These are phyloP conservation scores for Phasianus colchicus DNA, from an alignment of 2,113 vertebrate species.

Conservation along the genomic window DNA sequence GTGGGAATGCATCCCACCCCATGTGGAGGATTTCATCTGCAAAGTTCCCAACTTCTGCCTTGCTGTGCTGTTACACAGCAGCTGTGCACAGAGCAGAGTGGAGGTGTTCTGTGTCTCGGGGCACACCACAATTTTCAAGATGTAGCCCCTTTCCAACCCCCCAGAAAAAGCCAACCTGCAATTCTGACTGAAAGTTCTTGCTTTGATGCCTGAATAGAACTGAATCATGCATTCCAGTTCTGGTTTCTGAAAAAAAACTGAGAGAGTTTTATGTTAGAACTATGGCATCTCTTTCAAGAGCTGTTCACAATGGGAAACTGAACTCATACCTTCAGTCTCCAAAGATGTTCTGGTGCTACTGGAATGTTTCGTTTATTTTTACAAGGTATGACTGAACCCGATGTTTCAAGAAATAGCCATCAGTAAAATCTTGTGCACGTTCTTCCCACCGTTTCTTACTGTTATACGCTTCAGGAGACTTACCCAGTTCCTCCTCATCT, in stretches of 20 bases:
- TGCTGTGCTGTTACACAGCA: not conserved
- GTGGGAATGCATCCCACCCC: not conserved
- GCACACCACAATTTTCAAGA: not conserved
- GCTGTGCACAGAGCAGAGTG: fast-evolving
- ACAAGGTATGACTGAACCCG: not conserved
- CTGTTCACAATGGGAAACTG: not conserved
- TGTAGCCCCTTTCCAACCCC: not conserved
- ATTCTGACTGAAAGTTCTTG: no score
- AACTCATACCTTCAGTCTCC: not conserved
- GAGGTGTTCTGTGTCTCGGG: not conserved
- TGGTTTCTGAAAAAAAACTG: not conserved
- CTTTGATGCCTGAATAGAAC: not conserved
- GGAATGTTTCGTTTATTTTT: not conserved
- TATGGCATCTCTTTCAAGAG: not conserved
- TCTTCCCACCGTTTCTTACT: not conserved
- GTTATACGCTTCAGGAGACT: not conserved
- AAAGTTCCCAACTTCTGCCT: not conserved
- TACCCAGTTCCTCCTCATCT: not conserved
- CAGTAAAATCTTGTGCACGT: not conserved
- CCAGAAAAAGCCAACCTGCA: no score
- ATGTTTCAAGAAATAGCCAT: not conserved
- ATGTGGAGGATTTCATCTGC: not conserved
- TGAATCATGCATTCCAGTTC: not conserved
- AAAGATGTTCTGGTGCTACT: not conserved
- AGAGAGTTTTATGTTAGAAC: not conserved